Conservation (phyloP, 2,113 vertebrate species). For the Urocolius indicus region DNA sequence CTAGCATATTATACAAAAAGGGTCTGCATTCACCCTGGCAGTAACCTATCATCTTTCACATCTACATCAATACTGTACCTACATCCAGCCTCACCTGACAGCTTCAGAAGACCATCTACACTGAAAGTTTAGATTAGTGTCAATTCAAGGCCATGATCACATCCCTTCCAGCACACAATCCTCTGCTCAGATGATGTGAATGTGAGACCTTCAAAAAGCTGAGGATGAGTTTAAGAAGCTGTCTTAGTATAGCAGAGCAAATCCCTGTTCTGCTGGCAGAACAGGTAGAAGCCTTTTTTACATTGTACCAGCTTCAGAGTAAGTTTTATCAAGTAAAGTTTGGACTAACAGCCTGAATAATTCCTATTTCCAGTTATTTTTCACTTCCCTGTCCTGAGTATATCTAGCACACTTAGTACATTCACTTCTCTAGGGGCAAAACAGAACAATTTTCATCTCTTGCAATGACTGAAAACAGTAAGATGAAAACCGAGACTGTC, state of each 20-base stretch:
- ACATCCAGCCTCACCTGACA: neutral
- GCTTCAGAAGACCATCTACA: neutral
- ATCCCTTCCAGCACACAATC: neutral
- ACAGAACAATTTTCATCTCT: neutral
- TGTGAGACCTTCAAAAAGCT: neutral
- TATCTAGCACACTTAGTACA: neutral
- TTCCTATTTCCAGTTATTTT: neutral
- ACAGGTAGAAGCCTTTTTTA: neutral
- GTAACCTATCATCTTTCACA: fast-evolving
- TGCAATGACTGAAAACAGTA: neutral
- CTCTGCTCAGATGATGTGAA: neutral
- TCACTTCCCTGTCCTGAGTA: neutral
- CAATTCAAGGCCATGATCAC: neutral
- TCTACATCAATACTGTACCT: neutral
- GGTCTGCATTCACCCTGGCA: neutral
- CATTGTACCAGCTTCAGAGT: neutral
- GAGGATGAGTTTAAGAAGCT: neutral
- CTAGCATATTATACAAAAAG: neutral
- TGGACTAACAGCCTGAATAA: neutral
- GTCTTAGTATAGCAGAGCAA: neutral
- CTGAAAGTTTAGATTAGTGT: neutral
- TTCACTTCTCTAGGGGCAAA: neutral
- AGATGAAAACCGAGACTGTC: neutral
- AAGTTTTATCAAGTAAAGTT: neutral
- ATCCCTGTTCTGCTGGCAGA: neutral